These are phyloP conservation scores for Lithophane semibrunnea DNA, from an alignment of 2,888 invertebrate species.

Conservation along the genomic window DNA sequence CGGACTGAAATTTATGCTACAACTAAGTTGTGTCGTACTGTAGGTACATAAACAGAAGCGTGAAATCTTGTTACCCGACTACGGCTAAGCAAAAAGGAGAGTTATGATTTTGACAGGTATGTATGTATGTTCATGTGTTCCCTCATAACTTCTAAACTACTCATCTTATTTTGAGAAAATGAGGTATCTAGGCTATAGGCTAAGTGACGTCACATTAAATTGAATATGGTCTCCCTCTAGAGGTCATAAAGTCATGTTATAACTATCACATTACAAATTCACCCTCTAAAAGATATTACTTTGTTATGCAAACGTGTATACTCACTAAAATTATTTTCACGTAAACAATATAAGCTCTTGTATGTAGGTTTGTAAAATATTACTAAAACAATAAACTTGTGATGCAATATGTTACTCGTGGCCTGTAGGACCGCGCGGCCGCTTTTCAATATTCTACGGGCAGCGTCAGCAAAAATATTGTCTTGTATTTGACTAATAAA, in stretches of 20 bases:
- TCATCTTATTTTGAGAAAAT: no score
- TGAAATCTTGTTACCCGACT: no score
- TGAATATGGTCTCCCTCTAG: no score
- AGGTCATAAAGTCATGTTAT: neutral
- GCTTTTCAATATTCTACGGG: slow-evolving; percentile 23
- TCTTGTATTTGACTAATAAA: neutral
- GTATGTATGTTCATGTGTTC: no score
- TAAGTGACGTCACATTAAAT: no score
- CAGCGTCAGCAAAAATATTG: slow-evolving; percentile 26
- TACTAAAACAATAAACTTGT: slow-evolving; percentile 41
- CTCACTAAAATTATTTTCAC: slow-evolving; percentile 10
- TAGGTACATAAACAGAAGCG: no score
- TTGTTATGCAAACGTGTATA: neutral
- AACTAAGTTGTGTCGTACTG: no score
- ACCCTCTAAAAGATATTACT: neutral
- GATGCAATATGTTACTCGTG: slow-evolving; percentile 38
- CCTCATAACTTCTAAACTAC: no score
- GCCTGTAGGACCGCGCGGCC: neutral
- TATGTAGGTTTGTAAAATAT: slow-evolving; percentile 36
- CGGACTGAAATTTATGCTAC: no score
- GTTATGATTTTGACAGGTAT: no score
- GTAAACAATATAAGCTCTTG: slow-evolving; percentile 5
- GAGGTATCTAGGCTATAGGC: no score
- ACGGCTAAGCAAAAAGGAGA: no score
- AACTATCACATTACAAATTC: neutral